These are phyloP conservation scores for Stomatorhinus ivindoensis DNA, from an alignment of 2,113 vertebrate genomes.

Conservation along the genomic window DNA sequence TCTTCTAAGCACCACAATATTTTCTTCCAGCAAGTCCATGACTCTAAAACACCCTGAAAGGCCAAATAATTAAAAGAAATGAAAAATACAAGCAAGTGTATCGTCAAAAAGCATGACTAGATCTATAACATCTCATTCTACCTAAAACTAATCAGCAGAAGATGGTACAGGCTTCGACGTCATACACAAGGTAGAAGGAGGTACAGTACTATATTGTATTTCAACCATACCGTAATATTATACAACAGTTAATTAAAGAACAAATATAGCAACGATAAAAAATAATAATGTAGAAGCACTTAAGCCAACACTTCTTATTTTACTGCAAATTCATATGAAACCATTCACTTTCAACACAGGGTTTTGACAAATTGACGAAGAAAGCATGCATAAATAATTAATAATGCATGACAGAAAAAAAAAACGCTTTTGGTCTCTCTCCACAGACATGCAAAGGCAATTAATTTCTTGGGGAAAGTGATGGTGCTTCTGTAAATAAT, in stretches of 20 bases:
- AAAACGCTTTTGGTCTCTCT: not conserved
- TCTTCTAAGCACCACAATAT: not conserved
- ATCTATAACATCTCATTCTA: not conserved
- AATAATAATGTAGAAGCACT: not conserved
- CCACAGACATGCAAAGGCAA: not conserved
- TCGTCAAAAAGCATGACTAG: not conserved
- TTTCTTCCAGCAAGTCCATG: not conserved
- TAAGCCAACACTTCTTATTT: not conserved
- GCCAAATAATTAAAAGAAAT: not conserved
- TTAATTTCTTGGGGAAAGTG: not conserved
- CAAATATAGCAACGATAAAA: not conserved
- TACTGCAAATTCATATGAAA: not conserved
- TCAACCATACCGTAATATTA: not conserved
- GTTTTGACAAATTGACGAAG: not conserved
- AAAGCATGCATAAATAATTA: constrained; percentile 2
- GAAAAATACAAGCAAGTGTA: not conserved
- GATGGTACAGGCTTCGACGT: not conserved
- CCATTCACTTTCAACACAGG: not conserved
- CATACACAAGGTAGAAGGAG: not conserved
- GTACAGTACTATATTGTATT: not conserved
- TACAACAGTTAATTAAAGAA: not conserved
- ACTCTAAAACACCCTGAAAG: not conserved
- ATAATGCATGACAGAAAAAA: not conserved
- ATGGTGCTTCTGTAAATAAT: constrained; percentile 1
- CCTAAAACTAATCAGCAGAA: not conserved